Base-by-base conservation (phyloP, 2,888 invertebrate genomes). In the Melanchra persicariae region DNA sequence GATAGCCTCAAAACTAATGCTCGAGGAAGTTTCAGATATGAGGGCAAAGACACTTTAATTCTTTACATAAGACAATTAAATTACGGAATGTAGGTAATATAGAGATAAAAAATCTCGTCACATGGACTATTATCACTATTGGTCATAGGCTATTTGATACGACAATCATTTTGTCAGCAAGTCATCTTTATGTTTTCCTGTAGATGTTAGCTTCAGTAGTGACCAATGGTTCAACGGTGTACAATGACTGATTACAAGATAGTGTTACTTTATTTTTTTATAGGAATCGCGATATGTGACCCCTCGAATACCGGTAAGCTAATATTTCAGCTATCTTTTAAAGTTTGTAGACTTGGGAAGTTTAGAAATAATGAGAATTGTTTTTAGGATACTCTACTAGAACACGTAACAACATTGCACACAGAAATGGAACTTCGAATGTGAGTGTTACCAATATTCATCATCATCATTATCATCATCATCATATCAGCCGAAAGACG, bases 101-200 rank as follows among this genome's bases (percentile, higher is more conserved):
- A 59, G 58, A 55, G 52, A 82, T 77, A 76, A 74, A 70, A 60
- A 62, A 30, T 74, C 72, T 79, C 76, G 51, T 70, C 54, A 58
- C 49, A 34, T 60, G 43, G 26, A 58, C 68, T 71, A 75, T 79
- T 85, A 84, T 81, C 77, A 70, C 43, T 60, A 45, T 49, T 78
- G 82, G 86, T 84, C 84, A 82, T 81, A 87, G 79, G 81, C 80
- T 81, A 84, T 64, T 69, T 57, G 76, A 82, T 69, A 83, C 49
- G 40, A 55, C 68, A 74, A 77, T 71, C 59, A 57, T 58, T 54
- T 70, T 57, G 59, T 72, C 37, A 61, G 67, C 24, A 74, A 72
- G 54, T 15, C 37, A 60, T 71, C 68, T 70, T 83, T 59, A 57
- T 52, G 55, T 30, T 58, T 72, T 54, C 71, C 45, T 66, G 55